A percentile compares a stretch with the other conserved stretches of the same genome.
Evolutionary conservation across 2,797 vertebrate species (phyloP).

Genomic region (Thamnophis elegans): DNA sequence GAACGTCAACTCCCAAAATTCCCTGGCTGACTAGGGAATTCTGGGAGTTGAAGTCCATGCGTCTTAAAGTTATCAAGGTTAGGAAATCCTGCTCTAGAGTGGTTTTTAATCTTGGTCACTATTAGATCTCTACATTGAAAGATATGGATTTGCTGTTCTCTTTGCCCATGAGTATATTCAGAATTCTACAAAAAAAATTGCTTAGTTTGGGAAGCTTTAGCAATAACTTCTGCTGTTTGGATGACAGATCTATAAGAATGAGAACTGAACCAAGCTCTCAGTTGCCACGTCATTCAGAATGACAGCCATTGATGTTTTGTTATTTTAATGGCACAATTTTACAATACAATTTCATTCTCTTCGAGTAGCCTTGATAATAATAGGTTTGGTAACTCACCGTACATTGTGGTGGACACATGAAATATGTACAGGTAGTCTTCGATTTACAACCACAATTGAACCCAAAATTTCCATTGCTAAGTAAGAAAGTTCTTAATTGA

Average conservation of each 20-base stretch:
- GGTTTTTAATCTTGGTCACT: not conserved
- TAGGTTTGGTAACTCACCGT: not conserved
- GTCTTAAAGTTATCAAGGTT: not conserved
- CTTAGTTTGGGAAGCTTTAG: not conserved
- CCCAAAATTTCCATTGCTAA: not conserved
- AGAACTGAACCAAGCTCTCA: not conserved
- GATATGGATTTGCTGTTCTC: not conserved
- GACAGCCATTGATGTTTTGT: not conserved
- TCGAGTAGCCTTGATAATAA: not conserved
- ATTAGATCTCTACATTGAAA: not conserved
- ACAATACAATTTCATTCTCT: not conserved
- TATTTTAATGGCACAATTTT: not conserved
- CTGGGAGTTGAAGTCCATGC: not conserved
- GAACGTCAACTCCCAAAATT: not conserved
- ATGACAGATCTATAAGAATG: not conserved
- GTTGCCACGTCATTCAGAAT: not conserved
- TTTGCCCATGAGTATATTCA: not conserved
- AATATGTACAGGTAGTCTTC: not conserved
- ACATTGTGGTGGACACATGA: accelerated
- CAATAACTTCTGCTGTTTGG: not conserved
- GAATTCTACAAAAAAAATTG: not conserved
- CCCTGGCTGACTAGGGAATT: not conserved
- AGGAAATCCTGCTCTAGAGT: not conserved
- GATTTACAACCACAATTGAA: not conserved
- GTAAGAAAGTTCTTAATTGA: not conserved